A percentile compares a stretch with the other conserved stretches of the same genome.
These are phyloP conservation scores for Tauraco erythrolophus DNA, from an alignment of 2,113 vertebrate genomes.

Conservation along the genomic window DNA sequence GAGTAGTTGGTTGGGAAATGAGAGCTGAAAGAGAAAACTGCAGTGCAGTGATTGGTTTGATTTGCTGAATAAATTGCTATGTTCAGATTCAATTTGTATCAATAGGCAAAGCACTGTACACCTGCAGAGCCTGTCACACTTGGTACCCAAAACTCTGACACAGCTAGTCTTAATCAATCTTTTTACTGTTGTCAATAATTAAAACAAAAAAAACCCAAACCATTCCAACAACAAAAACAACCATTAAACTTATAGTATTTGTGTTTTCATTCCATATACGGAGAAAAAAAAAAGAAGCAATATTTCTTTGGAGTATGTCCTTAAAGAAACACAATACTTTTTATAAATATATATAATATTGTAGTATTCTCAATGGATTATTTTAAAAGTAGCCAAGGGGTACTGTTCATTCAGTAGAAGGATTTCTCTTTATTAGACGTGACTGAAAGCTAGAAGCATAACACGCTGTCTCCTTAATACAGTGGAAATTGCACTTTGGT, in stretches of 20 bases:
- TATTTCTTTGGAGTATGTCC: neutral
- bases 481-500: constrained; percentile 42
- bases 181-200: constrained; percentile 56
- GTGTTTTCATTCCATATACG: neutral
- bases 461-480: constrained; percentile 13
- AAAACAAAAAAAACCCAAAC: neutral
- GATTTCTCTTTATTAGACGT: constrained; percentile 66
- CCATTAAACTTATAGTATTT: neutral
- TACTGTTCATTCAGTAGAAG: constrained; percentile 38
- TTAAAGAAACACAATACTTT: constrained; percentile 8
- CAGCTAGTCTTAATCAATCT: constrained; percentile 65
- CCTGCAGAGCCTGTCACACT: constrained; percentile 75
- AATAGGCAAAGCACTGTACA: constrained; percentile 75
- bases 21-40: constrained; percentile 73
- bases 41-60: constrained; percentile 79
- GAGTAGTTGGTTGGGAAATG: constrained; percentile 74
- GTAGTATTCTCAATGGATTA: constrained; percentile 35
- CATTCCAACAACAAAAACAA: neutral
- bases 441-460: constrained; percentile 49
- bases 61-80: constrained; percentile 83
- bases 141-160: constrained; percentile 49
- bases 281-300: neutral
- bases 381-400: constrained; percentile 58
- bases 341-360: constrained; percentile 44
- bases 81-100: constrained; percentile 85